Evolutionary conservation across 2,888 invertebrate species (phyloP).

Genomic region (Tipula unca): DNA sequence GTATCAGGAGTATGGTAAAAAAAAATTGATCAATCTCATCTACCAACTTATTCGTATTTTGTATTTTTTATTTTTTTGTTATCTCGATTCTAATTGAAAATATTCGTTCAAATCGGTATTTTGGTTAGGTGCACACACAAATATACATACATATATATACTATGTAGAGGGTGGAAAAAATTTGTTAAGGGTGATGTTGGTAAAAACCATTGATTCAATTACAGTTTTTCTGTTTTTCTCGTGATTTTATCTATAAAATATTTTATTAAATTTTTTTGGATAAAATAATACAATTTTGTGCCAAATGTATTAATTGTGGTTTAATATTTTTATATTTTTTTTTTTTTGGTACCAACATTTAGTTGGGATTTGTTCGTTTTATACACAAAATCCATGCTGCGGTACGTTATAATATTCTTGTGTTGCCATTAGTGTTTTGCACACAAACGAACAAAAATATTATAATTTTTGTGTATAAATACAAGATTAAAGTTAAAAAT

Average conservation of each 20-base stretch:
- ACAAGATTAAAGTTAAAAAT: constrained; percentile 3
- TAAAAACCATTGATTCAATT: background rate
- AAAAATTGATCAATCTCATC: background rate
- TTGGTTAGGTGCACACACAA: background rate
- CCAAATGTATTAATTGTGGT: constrained; percentile 14
- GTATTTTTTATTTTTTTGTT: background rate
- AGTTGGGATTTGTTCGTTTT: background rate
- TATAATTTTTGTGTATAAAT: background rate
- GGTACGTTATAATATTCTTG: background rate
- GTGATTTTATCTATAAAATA: background rate
- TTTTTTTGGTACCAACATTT: background rate
- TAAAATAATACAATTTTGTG: background rate
- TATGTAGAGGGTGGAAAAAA: background rate
- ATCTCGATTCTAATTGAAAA: background rate
- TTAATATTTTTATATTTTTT: background rate
- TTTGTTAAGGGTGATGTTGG: background rate
- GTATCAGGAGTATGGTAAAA: background rate
- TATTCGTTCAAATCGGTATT: background rate
- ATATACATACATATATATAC: no score
- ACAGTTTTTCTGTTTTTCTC: background rate
- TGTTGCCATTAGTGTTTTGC: background rate
- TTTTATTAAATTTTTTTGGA: background rate
- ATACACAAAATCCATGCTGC: background rate
- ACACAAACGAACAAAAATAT: background rate
- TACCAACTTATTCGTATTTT: background rate